A percentile compares a stretch with the other conserved stretches of the same genome.
Evolutionary conservation across 2,797 vertebrate species (phyloP).

Genomic region (Alauda arvensis): DNA sequence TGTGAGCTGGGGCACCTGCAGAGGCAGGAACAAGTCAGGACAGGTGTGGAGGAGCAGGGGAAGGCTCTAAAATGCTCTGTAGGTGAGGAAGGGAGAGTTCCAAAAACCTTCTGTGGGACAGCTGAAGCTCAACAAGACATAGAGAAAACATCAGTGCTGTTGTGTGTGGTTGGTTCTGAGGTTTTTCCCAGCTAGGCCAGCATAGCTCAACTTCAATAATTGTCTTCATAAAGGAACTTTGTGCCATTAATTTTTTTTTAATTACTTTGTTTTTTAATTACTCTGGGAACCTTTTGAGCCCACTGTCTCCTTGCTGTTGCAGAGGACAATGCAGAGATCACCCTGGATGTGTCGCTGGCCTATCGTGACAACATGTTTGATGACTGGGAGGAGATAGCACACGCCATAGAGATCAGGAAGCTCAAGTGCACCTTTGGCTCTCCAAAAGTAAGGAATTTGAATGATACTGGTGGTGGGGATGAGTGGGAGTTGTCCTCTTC

Average conservation of each 20-base stretch:
- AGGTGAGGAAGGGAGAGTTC: not conserved
- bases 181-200: not conserved
- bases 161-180: not conserved
- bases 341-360: constrained; percentile 86
- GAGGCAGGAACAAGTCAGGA: not conserved
- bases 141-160: accelerated
- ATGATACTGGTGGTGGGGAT: not conserved
- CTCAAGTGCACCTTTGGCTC: constrained; percentile 86
- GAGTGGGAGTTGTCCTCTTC: not conserved
- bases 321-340: constrained; percentile 86
- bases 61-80: not conserved
- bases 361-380: constrained; percentile 83
- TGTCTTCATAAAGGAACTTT: not conserved
- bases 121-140: accelerated
- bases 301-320: constrained; percentile 32
- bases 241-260: too few relatives aligned
- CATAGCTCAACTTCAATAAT: not conserved
- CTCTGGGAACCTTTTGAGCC: not conserved
- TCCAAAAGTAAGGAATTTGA: constrained; percentile 75
- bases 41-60: not conserved
- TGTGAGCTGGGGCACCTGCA: accelerated
- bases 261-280: not conserved
- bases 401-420: constrained; percentile 85
- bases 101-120: not conserved
- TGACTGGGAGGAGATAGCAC: constrained; percentile 91